These are phyloP conservation scores for Murina feae DNA, from an alignment of 2,113 vertebrate genomes.

Conservation along the genomic window DNA sequence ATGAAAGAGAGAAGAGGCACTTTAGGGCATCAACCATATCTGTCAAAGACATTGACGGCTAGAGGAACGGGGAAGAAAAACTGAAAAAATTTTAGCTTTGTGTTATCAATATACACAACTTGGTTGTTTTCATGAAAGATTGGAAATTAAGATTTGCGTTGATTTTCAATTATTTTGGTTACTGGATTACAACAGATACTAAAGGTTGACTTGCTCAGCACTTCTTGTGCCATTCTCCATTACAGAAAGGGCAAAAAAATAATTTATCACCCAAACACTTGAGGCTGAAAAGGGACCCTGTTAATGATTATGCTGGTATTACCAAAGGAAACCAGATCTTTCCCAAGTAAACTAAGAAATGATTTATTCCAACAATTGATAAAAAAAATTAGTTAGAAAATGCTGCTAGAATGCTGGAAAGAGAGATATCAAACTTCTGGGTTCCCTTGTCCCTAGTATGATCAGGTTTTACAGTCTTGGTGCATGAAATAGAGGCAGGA, in stretches of 20 bases:
- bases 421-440: not conserved
- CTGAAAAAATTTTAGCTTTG: not conserved
- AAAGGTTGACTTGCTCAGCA: constrained; percentile 11
- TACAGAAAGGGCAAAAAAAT: not conserved
- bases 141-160: constrained; percentile 52
- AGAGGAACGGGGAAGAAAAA: not conserved
- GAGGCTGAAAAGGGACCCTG: not conserved
- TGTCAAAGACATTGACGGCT: not conserved
- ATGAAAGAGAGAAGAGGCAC: not conserved
- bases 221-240: not conserved
- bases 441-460: accelerated
- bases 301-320: not conserved
- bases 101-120: not conserved
- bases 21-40: not conserved
- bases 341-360: not conserved
- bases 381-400: not conserved
- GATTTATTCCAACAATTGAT: not conserved
- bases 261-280: not conserved
- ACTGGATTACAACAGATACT: constrained; percentile 1
- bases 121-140: constrained; percentile 5
- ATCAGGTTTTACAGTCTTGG: not conserved
- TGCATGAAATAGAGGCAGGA: not conserved
- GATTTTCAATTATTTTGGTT: constrained; percentile 58
- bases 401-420: not conserved
- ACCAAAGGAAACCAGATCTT: not conserved